Conservation (phyloP, 2,797 vertebrate species). For the Pipistrellus pygmaeus region DNA sequence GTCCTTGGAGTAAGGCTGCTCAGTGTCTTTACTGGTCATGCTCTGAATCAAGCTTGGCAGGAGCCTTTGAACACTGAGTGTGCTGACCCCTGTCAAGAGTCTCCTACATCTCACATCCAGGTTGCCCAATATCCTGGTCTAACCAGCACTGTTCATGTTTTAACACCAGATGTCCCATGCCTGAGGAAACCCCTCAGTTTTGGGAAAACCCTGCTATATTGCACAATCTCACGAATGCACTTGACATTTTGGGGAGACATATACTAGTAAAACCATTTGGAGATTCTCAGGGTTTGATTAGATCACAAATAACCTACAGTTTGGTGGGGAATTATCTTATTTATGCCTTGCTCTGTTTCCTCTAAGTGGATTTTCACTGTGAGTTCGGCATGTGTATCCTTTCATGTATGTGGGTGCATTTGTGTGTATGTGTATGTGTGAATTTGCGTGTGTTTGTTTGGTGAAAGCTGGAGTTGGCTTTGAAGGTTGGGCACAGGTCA, state of each 20-base stretch:
- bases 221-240: neutral
- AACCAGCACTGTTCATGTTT: neutral
- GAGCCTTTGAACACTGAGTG: neutral
- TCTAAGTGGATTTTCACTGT: neutral
- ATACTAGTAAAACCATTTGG: neutral
- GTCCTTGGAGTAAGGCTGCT: neutral
- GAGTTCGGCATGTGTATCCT: no score
- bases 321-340: neutral
- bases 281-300: neutral
- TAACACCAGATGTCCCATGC: neutral
- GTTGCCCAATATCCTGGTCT: neutral
- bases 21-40: neutral
- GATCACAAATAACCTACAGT: neutral
- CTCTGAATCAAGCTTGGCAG: neutral
- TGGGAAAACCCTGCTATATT: neutral
- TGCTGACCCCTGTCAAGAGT: neutral
- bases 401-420: rapidly evolving
- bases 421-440: neutral
- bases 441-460: neutral
- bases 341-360: neutral
- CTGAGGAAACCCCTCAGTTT: neutral
- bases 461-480: neutral
- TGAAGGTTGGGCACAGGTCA: neutral
- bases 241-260: neutral
- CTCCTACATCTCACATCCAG: neutral